phyloP scores from a whole-genome alignment of 2,797 vertebrate species.

The Gymnothorax javanicus region DNA sequence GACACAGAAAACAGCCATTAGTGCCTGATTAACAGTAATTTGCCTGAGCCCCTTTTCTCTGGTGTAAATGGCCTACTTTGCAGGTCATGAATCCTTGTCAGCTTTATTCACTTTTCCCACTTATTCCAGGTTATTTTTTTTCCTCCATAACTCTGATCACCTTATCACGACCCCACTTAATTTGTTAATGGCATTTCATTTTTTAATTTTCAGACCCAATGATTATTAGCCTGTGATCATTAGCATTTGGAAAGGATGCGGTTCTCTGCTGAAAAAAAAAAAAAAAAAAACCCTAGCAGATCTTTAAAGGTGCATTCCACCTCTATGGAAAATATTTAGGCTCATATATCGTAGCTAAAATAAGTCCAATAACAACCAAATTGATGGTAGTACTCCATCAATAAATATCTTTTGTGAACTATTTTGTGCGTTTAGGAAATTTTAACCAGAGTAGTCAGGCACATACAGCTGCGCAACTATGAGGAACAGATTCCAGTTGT shows the following conservation, averaged over 20 bases:
- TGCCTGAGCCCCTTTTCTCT: background rate
- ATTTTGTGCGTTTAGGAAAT: background rate
- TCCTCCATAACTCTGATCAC: background rate
- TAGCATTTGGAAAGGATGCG: background rate
- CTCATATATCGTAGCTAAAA: background rate
- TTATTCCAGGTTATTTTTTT: background rate
- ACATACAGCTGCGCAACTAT: background rate
- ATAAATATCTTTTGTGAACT: background rate
- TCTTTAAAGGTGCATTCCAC: background rate
- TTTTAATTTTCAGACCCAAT: background rate
- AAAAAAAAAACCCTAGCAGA: background rate
- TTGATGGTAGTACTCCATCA: background rate
- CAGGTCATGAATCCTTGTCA: background rate
- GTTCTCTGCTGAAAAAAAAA: background rate
- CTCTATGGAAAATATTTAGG: background rate
- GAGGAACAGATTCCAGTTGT: background rate
- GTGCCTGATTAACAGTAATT: constrained; percentile 47
- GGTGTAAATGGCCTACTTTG: background rate
- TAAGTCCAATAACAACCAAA: background rate
- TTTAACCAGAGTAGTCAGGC: background rate
- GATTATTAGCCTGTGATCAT: background rate
- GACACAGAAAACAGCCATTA: constrained; percentile 39
- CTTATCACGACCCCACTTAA: background rate
- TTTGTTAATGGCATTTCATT: background rate
- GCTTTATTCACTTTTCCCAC: background rate